Evolutionary conservation across 2,888 invertebrate species (phyloP).

Genomic region (Anagyrus pseudococci): DNA sequence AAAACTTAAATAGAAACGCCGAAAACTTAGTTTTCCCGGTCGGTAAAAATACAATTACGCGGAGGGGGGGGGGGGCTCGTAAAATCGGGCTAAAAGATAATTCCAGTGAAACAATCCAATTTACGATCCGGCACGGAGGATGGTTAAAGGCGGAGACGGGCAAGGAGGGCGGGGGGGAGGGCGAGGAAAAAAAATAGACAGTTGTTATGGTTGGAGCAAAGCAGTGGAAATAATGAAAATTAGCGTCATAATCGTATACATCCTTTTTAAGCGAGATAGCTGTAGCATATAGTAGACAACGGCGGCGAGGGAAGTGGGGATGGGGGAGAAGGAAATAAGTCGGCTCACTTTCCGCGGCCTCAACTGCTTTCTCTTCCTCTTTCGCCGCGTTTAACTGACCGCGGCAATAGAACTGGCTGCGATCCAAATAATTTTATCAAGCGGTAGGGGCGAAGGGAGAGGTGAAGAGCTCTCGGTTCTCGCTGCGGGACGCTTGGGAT

Average conservation of each 20-base stretch:
- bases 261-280: neutral
- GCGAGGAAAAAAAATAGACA: too few relatives aligned
- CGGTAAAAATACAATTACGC: too few relatives aligned
- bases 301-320: too few relatives aligned
- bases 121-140: neutral
- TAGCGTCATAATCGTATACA: slow-evolving; percentile 13
- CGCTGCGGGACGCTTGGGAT: neutral
- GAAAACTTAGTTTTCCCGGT: too few relatives aligned
- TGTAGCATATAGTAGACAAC: neutral
- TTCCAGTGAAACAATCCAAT: neutral
- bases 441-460: too few relatives aligned
- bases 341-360: neutral
- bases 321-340: too few relatives aligned
- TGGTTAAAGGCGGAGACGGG: too few relatives aligned
- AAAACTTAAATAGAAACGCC: too few relatives aligned
- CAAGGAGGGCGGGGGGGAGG: too few relatives aligned
- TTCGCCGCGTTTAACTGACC: neutral
- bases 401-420: slow-evolving; percentile 24
- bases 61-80: too few relatives aligned
- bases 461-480: neutral
- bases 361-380: neutral
- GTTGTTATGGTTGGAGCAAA: neutral
- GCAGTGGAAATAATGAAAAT: slow-evolving; percentile 16
- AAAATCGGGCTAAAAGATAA: neutral
- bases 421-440: slow-evolving; percentile 37